Base-by-base conservation (phyloP, 1,140 invertebrate genomes). In the Plectrocnemia conspersa region DNA sequence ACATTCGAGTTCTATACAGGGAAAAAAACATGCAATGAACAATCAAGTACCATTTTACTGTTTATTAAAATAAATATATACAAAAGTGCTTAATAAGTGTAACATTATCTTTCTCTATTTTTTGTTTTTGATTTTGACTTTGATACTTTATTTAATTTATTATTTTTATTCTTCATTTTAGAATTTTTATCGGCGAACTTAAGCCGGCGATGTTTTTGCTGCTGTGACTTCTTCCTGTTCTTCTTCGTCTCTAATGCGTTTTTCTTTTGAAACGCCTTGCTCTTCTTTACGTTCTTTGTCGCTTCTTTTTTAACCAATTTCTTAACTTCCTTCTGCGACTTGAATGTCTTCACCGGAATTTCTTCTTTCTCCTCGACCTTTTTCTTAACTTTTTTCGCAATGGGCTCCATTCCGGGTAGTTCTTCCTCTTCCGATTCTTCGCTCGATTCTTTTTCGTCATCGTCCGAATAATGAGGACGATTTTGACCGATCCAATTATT, bases 241-340 rank as follows among this genome's bases (percentile, higher is more conserved):
- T 78, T 73, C 32, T 77, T 65, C 56, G 75, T 74, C 40, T 87
- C 83, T 2, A 86, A 64, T 66, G 80, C 82, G 58, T 80, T 81
- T 63, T 87, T 86, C 65, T 77, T 78, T 72, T 85, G 81, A 66
- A 86, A 88, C 2, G 78, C 75, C 75, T 85, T 86, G 64, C 84
- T 88, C 54, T 84, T 83, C 64, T 85, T 77, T 6, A 86, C 72
- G 65, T 79, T 80, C 58, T 83, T 82, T 4, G 81, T 75, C 0
- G 83, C 81, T 65, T 82, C 78, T 46, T 79, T 79, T 61, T 84
- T 85, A 25, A 85, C 73, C 56, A 79, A 69, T 64, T 71, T 79
- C 56, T 85, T 83, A 2, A 86, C 66, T 58, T 85, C 80, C 64
- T 83, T 84, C 59, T 77, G 75, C 9, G 74, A 79, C 68, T 79